Evolutionary conservation across 2,888 invertebrate genomes (phyloP).

Genomic region (Dromius quadrimaculatus): DNA sequence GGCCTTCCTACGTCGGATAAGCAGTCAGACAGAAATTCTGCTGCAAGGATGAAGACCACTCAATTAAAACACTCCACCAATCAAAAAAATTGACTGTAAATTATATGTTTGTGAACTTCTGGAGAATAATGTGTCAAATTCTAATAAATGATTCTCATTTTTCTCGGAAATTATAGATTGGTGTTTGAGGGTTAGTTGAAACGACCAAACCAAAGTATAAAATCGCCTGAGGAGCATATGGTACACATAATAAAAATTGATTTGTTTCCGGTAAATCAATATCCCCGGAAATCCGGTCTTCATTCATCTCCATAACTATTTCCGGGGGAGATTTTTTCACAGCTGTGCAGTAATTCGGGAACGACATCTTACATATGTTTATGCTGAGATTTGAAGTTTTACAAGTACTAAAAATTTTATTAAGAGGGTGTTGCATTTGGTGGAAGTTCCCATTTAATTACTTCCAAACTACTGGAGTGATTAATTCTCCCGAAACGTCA

Average conservation of each 20-base stretch:
- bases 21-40: no score
- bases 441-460: no score
- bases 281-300: neutral
- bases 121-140: neutral
- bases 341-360: neutral
- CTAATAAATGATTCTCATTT: neutral
- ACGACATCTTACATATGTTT: neutral
- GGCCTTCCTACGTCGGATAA: no score
- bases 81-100: no score
- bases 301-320: conserved; percentile 15
- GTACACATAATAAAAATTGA: conserved; percentile 33
- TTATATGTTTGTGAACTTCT: no score
- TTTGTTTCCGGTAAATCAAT: conserved; percentile 32
- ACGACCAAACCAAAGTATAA: conserved; percentile 1
- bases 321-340: conserved; percentile 3
- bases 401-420: no score
- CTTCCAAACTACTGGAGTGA: no score
- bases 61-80: no score
- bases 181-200: neutral
- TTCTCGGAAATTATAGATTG: neutral
- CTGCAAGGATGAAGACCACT: no score
- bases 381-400: neutral
- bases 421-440: no score
- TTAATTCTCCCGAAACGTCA: no score
- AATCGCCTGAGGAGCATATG: neutral